Evolutionary conservation across 2,797 vertebrate species (phyloP).

Genomic region (Scomberomorus guttatus): DNA sequence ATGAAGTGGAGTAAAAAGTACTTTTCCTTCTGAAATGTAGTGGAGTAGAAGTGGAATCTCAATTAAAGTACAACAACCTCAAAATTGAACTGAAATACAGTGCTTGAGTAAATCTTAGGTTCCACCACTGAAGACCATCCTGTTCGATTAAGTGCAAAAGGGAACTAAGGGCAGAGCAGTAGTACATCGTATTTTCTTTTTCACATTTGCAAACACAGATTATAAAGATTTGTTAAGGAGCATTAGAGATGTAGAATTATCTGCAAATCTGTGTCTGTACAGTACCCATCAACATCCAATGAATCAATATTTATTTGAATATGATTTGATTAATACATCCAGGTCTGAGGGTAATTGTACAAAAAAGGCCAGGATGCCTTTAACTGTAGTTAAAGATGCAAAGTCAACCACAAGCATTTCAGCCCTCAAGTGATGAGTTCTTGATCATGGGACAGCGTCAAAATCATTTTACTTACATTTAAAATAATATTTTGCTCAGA

Average conservation of each 20-base stretch:
- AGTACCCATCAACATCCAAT: neutral
- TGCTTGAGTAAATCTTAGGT: too few species aligned
- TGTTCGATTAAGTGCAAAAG: too few species aligned
- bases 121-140: neutral
- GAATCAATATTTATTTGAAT: neutral
- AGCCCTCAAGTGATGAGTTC: neutral
- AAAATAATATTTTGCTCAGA: conserved; percentile 1
- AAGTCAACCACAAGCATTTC: too few species aligned
- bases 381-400: neutral
- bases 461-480: neutral
- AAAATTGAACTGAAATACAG: too few species aligned
- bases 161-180: too few species aligned
- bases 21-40: too few species aligned
- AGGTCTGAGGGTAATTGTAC: neutral
- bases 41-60: too few species aligned
- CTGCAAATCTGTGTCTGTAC: neutral
- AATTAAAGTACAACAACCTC: too few species aligned
- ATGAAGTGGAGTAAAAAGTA: too few species aligned
- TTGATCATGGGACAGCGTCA: neutral
- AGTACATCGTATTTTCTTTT: neutral
- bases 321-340: neutral
- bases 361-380: neutral
- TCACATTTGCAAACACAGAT: too few species aligned
- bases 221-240: too few species aligned
- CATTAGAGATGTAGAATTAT: neutral